A percentile compares a stretch with the other conserved stretches of the same genome.
Evolutionary conservation across 2,113 vertebrate species (phyloP).

Genomic region (Otolemur garnettii): DNA sequence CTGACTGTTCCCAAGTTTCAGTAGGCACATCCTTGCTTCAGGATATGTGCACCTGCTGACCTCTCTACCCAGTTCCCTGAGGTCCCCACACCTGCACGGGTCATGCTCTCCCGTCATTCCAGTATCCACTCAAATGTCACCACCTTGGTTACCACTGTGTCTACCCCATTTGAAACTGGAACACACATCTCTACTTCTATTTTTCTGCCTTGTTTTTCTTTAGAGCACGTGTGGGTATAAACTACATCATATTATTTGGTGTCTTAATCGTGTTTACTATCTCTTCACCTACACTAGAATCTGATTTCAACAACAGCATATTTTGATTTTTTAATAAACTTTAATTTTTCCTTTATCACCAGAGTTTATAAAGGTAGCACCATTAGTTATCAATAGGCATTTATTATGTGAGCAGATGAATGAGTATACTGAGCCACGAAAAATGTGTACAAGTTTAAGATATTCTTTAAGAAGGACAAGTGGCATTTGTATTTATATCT

Average conservation of each 20-base stretch:
- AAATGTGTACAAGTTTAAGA: not conserved
- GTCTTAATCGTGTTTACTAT: not conserved
- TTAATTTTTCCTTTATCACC: not conserved
- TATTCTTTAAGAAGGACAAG: not conserved
- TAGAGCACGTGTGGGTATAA: not conserved
- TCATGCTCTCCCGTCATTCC: not conserved
- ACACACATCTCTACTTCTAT: not conserved
- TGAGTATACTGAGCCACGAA: not conserved
- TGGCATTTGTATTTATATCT: not conserved
- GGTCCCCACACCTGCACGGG: not conserved
- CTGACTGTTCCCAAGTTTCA: not conserved
- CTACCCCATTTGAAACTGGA: not conserved
- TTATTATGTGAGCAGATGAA: not conserved
- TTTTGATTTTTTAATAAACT: not conserved
- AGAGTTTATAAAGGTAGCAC: not conserved
- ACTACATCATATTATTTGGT: not conserved
- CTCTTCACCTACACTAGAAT: not conserved
- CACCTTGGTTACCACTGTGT: not conserved
- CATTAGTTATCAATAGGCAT: not conserved
- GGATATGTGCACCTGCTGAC: not conserved
- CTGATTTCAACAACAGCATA: not conserved
- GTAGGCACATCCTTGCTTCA: not conserved
- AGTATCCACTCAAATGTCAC: not conserved
- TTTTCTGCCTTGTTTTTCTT: not conserved
- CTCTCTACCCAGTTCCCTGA: not conserved